phyloP scores from a whole-genome alignment of 2,888 invertebrate genomes.

The Glyphotaelius pellucidus region DNA sequence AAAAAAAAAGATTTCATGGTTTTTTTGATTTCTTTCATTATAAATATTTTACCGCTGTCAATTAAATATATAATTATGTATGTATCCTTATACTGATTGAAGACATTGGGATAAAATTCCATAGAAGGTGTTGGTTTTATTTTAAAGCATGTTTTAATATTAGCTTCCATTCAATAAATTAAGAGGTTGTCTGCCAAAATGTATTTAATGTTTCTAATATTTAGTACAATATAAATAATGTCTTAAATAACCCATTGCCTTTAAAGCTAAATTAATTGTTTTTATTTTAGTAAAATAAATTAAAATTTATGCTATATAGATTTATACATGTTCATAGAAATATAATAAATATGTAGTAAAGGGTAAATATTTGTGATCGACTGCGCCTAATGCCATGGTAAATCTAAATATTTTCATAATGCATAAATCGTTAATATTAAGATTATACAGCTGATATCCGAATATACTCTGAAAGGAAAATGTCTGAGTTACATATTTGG shows the following conservation, averaged over 20 bases:
- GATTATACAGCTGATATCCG: background rate
- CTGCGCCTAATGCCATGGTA: background rate
- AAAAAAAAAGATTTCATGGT: no score
- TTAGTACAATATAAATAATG: conserved; percentile 31
- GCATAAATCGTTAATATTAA: no score
- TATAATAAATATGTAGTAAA: background rate
- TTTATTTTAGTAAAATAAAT: conserved; percentile 25
- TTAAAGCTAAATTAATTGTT: background rate
- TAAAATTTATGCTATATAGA: background rate
- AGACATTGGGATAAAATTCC: background rate
- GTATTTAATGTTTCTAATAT: conserved; percentile 48
- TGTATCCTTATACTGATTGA: background rate
- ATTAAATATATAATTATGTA: background rate
- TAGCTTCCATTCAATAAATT: background rate
- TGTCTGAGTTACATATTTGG: conserved; percentile 64
- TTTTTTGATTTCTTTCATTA: background rate
- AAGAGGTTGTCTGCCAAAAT: conserved; percentile 20
- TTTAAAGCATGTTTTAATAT: background rate
- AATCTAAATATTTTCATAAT: no score
- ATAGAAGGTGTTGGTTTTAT: background rate
- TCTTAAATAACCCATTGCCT: conserved; percentile 43
- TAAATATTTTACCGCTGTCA: background rate
- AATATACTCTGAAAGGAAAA: background rate
- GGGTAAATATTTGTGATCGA: background rate
- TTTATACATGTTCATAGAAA: background rate